Conservation (phyloP, 1,140 invertebrate genomes). For the Caerostris darwini region DNA sequence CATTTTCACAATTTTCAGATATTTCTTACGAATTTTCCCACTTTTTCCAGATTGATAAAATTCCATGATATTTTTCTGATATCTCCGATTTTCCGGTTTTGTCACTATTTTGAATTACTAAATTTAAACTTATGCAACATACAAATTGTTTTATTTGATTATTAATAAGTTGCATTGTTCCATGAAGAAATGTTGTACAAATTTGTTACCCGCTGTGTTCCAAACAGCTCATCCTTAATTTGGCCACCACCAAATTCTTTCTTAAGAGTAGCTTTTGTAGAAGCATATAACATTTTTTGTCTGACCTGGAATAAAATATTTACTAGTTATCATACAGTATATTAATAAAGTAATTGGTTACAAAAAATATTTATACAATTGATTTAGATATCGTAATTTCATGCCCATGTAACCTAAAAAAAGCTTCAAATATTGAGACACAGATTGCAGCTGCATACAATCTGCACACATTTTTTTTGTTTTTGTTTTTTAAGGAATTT, state of each 20-base stretch:
- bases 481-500: too few species aligned
- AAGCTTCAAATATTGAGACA: neutral
- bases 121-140: too few species aligned
- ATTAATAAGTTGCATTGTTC: too few species aligned
- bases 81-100: neutral
- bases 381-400: neutral
- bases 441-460: neutral
- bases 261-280: constrained; percentile 98
- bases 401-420: neutral
- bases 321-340: neutral
- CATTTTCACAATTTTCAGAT: too few species aligned
- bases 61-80: neutral
- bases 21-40: neutral
- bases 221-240: constrained; percentile 95
- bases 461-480: too few species aligned
- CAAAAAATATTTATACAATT: neutral
- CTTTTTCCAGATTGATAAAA: neutral
- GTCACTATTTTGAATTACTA: too few species aligned
- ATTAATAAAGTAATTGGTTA: neutral
- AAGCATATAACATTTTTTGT: constrained; percentile 98
- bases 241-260: constrained; percentile 93
- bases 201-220: constrained; percentile 83
- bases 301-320: constrained; percentile 84
- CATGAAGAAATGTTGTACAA: neutral
- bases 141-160: too few species aligned